Evolutionary conservation across 1,140 invertebrate species (phyloP).

Genomic region (Drosophila carrolli): DNA sequence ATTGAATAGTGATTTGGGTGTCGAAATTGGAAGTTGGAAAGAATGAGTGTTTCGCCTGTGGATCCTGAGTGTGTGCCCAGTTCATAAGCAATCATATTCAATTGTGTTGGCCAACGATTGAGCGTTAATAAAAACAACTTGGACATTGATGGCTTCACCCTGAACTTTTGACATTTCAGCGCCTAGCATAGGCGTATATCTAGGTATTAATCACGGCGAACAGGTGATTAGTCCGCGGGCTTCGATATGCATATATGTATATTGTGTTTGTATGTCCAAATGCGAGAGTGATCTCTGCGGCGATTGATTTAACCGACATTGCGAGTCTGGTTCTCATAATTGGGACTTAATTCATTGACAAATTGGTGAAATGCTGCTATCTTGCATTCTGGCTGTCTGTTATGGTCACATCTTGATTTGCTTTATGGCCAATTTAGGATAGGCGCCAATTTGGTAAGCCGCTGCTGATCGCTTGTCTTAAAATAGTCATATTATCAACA

Average conservation of each 20-base stretch:
- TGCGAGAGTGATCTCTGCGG: background rate
- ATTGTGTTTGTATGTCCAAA: constrained; percentile 17
- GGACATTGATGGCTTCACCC: constrained; percentile 76
- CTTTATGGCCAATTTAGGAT: constrained; percentile 37
- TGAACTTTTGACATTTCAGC: constrained; percentile 75
- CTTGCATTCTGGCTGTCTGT: constrained; percentile 20
- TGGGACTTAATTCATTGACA: constrained; percentile 21
- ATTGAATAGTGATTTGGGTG: constrained; percentile 20
- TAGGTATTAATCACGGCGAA: constrained; percentile 74
- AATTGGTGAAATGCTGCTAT: constrained; percentile 33
- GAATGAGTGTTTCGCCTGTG: constrained; percentile 16
- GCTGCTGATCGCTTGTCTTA: constrained; percentile 15
- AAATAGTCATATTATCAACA: constrained; percentile 22
- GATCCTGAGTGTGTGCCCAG: constrained; percentile 9
- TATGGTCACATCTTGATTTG: constrained; percentile 23
- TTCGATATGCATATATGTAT: constrained; percentile 41
- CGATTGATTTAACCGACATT: constrained; percentile 24
- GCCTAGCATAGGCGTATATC: constrained; percentile 43
- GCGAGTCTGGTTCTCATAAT: constrained; percentile 20
- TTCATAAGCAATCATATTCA: constrained; percentile 22
- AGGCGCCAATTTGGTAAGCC: constrained; percentile 24
- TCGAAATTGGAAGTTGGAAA: constrained; percentile 30
- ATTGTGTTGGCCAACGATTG: constrained; percentile 47
- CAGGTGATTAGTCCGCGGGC: constrained; percentile 74
- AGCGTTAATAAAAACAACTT: constrained; percentile 58